Conservation (phyloP, 2,888 invertebrate species). For the Sinhomidia bicolor region DNA sequence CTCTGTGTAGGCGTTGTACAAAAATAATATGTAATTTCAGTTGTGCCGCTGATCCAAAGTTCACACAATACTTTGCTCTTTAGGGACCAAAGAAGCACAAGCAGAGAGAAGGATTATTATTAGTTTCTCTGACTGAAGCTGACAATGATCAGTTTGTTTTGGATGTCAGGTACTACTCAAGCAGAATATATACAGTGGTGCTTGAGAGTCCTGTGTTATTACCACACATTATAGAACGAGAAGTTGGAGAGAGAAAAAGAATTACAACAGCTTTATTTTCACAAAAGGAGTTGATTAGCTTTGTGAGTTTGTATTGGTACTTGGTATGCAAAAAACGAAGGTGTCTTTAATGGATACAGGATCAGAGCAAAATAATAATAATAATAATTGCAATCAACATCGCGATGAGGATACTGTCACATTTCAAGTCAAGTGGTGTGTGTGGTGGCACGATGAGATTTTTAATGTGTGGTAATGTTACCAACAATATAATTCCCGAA, state of each 20-base stretch:
- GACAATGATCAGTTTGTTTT: neutral
- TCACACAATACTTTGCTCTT: neutral
- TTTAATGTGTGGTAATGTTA: neutral
- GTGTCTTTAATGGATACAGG: neutral
- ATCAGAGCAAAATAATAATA: neutral
- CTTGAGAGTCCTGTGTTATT: neutral
- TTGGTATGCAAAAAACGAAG: neutral
- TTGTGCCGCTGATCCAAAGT: constrained; percentile 40
- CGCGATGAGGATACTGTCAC: neutral
- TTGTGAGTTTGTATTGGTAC: neutral
- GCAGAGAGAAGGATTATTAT: neutral
- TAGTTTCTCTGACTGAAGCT: neutral
- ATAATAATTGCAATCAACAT: neutral
- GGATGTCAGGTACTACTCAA: neutral
- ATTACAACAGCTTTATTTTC: neutral
- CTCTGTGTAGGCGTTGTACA: too few species aligned
- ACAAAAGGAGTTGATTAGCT: neutral
- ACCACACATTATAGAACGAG: neutral
- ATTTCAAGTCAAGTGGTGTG: neutral
- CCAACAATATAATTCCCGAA: neutral
- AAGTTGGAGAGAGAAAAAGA: neutral
- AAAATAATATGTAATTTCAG: too few species aligned
- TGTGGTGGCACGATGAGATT: neutral
- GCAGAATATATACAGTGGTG: too few species aligned
- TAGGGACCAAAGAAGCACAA: constrained; percentile 1